Evolutionary conservation across 2,113 vertebrate genomes (phyloP).

Genomic region (Climacteris rufus): DNA sequence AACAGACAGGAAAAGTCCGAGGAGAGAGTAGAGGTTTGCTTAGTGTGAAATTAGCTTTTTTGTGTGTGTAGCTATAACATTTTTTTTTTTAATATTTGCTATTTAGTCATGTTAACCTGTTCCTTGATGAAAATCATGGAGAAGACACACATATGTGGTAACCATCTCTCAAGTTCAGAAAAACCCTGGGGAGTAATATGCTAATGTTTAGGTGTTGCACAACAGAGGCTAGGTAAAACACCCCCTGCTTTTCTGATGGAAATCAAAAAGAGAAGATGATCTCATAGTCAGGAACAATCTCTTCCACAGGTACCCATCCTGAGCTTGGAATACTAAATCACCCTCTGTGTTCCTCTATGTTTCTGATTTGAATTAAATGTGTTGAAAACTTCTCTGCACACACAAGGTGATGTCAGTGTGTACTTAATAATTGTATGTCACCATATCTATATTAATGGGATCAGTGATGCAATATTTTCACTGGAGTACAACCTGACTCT

Average conservation of each 20-base stretch:
- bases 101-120: neutral
- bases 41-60: neutral
- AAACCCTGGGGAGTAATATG: fast-evolving
- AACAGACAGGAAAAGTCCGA: neutral
- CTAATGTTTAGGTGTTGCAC: neutral
- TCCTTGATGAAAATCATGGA: neutral
- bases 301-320: neutral
- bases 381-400: neutral
- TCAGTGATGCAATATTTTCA: neutral
- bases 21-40: neutral
- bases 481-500: neutral
- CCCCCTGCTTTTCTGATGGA: neutral
- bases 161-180: neutral
- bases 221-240: neutral
- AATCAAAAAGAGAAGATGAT: neutral
- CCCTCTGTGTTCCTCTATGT: neutral
- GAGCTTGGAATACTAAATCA: neutral
- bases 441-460: neutral
- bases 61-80: neutral
- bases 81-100: neutral
- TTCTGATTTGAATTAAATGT: neutral
- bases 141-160: neutral
- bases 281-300: neutral
- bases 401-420: neutral
- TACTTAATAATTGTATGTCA: neutral